Evolutionary conservation across 2,888 invertebrate species (phyloP), one percentile per base, ranked within the genome.

Genomic region (Serripes groenlandicus): DNA sequence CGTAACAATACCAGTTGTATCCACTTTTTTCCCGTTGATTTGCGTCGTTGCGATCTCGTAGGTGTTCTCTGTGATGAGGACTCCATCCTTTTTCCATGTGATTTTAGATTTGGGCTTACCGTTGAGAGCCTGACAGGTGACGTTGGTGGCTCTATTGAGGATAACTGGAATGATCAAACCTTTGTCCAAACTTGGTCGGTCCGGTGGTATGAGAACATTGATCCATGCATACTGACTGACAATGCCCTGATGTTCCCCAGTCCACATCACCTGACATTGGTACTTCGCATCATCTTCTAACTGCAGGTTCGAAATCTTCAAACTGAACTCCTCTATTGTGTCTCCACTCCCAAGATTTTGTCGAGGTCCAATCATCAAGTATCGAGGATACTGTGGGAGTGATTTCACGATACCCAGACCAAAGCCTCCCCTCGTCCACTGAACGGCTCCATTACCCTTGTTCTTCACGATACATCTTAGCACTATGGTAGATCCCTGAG

Each of bases 31-130:
- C 0, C 97, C 97, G 35, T 87, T 80, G 3, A 79, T 69, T 71
- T 88, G 83, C 7, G 88, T 80, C 3, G 85, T 84, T 5, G 88
- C 88, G 0, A 78, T 77, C 49, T 90, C 89, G 64, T 84, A 88
- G 18, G 89, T 86, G 34, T 89, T 87, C 21, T 91, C 85, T 2
- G 88, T 86, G 7, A 92, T 78, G 26, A 87, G 62, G 21, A 84
- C 68, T 5, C 83, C 86, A 28, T 89, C 90, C 58, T 89, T 88
- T 64, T 88, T 88, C 94, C 94, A 94, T 28, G 90, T 90, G 62
- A 94, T 97, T 96, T 98, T 98, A 49, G 99, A 98, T 0, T 98
- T 97, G 26, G 99, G 99, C 95, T 98, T 98, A 73, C 99, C 99
- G 70, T 97, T 98, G 78, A 96, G 96, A 80, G 98, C 98, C 73